These are phyloP conservation scores for Harmothoe impar DNA, from an alignment of 2,888 invertebrate species.

Conservation along the genomic window DNA sequence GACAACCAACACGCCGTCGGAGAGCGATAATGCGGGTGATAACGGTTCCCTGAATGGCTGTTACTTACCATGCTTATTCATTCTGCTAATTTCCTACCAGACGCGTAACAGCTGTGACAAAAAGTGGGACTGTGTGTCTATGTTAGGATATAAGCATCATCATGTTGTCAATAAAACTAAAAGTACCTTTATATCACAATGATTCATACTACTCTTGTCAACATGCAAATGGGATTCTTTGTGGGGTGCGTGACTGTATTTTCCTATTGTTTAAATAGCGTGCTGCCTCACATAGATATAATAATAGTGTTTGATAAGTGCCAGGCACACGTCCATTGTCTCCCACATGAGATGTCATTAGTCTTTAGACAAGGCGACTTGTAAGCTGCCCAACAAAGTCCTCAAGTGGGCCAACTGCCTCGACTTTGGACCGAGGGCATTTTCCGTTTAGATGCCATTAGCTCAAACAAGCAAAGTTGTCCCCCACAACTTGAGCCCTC, in stretches of 20 bases:
- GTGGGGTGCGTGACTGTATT: not conserved
- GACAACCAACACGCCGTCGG: not conserved
- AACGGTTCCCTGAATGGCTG: slow-evolving; percentile 1
- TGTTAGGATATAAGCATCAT: not conserved
- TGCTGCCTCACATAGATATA: not conserved
- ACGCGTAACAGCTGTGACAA: not conserved
- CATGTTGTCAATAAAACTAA: not conserved
- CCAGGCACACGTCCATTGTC: not conserved
- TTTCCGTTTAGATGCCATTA: slow-evolving; percentile 33
- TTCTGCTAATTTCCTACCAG: not conserved
- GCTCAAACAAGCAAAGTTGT: slow-evolving; percentile 33
- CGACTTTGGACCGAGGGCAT: not conserved
- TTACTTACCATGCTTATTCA: slow-evolving; percentile 3
- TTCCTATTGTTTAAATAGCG: not conserved
- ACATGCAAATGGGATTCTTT: not conserved
- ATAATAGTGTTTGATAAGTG: not conserved
- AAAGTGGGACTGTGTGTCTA: not conserved
- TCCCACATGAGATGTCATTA: not conserved
- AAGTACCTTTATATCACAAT: not conserved
- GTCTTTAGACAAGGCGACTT: not conserved
- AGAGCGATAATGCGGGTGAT: slow-evolving; percentile 53
- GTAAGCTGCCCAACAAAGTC: not conserved
- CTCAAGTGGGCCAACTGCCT: not conserved
- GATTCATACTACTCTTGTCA: not conserved
- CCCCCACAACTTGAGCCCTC: slow-evolving; percentile 27